phyloP scores from a whole-genome alignment of 2,113 vertebrate genomes.

The Acanthochromis polyacanthus region DNA sequence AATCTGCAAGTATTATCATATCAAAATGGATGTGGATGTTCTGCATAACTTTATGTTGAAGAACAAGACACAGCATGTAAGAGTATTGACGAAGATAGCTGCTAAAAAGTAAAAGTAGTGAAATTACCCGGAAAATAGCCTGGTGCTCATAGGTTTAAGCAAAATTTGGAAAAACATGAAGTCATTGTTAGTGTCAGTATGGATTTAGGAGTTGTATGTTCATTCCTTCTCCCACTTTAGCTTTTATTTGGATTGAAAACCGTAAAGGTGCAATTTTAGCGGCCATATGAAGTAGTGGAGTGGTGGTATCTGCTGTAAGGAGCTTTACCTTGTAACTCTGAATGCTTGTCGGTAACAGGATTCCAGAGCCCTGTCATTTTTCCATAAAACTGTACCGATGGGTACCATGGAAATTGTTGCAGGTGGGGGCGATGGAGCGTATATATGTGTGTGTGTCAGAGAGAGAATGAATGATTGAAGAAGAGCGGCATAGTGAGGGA shows the following conservation, averaged over 20 bases:
- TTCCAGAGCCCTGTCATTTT: constrained; percentile 39
- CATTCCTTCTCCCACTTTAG: neutral
- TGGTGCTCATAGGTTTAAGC: too few relatives aligned
- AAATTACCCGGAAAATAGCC: too few relatives aligned
- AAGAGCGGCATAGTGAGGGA: constrained; percentile 27
- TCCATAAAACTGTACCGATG: constrained; percentile 35
- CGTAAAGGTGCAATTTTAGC: neutral
- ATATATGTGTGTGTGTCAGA: neutral
- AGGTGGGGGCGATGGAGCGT: constrained; percentile 34
- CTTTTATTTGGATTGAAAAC: neutral
- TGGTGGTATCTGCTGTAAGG: neutral
- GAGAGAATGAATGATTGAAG: constrained; percentile 12
- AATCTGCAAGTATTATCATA: too few relatives aligned
- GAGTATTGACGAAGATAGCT: too few relatives aligned
- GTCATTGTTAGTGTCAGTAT: neutral
- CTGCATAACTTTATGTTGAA: too few relatives aligned
- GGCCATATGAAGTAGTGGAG: neutral
- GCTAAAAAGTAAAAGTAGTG: too few relatives aligned
- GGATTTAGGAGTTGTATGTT: too few relatives aligned
- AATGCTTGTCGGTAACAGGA: constrained; percentile 11
- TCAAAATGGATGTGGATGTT: too few relatives aligned
- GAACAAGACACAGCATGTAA: too few relatives aligned
- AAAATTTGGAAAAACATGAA: neutral
- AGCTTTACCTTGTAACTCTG: constrained; percentile 4
- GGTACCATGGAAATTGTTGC: constrained; percentile 50